Conservation (phyloP, 2,797 vertebrate genomes). For the Acanthurus tractus region DNA sequence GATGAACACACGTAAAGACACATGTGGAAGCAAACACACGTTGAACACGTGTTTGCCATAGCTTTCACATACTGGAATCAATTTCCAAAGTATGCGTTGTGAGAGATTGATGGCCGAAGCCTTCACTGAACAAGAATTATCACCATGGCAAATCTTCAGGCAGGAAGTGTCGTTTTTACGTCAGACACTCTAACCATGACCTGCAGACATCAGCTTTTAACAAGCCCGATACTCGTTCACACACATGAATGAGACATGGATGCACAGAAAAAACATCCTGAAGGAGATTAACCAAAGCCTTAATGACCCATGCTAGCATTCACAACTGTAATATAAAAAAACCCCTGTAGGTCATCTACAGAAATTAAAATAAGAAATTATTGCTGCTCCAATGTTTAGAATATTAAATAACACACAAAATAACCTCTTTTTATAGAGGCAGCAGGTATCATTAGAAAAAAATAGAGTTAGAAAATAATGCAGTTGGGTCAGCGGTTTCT, state of each 20-base stretch:
- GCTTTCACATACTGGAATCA: conserved; percentile 41
- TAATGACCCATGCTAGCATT: background rate
- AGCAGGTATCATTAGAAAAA: conserved; percentile 29
- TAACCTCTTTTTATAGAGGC: conserved; percentile 24
- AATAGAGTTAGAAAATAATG: background rate
- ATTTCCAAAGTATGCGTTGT: conserved; percentile 63
- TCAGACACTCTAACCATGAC: conserved; percentile 60
- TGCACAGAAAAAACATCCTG: conserved; percentile 2
- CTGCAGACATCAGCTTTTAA: conserved; percentile 30
- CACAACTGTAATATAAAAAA: background rate
- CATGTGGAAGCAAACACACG: conserved; percentile 12
- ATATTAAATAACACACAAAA: conserved; percentile 14
- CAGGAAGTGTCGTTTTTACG: conserved; percentile 43
- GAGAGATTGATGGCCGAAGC: conserved; percentile 66
- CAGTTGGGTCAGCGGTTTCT: too few relatives aligned
- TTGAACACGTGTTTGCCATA: conserved; percentile 15
- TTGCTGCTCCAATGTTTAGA: conserved; percentile 12
- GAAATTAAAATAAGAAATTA: conserved; percentile 27
- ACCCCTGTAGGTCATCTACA: conserved; percentile 14
- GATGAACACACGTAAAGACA: conserved; percentile 11
- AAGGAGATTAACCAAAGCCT: conserved; percentile 4
- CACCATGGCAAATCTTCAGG: conserved; percentile 39
- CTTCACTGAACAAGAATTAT: conserved; percentile 64
- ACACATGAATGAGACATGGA: conserved; percentile 6
- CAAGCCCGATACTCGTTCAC: conserved; percentile 29